Evolutionary conservation across 2,113 vertebrate species (phyloP).

Genomic region (Copsychus sechellarum): DNA sequence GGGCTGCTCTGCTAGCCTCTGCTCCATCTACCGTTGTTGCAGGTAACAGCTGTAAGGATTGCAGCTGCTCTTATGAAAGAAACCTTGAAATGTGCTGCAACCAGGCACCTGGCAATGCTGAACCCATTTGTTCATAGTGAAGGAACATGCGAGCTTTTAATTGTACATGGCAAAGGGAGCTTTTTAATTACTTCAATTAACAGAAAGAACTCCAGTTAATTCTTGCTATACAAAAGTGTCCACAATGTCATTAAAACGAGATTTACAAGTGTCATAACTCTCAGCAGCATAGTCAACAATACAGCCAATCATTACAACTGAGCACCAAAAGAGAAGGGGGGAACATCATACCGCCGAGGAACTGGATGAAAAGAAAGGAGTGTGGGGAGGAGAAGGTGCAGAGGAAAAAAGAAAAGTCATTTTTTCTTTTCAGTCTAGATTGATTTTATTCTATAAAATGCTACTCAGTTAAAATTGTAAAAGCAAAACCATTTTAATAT

Average conservation of each 20-base stretch:
- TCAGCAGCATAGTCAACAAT: slow-evolving; percentile 61
- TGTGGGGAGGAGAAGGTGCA: neutral
- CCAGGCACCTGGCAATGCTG: neutral
- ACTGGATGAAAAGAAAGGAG: neutral
- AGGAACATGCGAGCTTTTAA: slow-evolving; percentile 60
- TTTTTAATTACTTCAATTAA: slow-evolving; percentile 74
- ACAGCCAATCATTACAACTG: slow-evolving; percentile 68
- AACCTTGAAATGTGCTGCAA: neutral
- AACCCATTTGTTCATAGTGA: slow-evolving; percentile 31
- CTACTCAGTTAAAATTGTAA: slow-evolving; percentile 74
- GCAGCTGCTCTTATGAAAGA: neutral
- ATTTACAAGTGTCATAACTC: slow-evolving; percentile 72
- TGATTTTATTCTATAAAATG: slow-evolving; percentile 82
- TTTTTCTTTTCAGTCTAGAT: slow-evolving; percentile 72
- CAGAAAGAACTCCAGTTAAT: slow-evolving; percentile 70
- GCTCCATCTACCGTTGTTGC: neutral
- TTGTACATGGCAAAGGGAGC: slow-evolving; percentile 67
- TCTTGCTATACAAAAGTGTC: slow-evolving; percentile 70
- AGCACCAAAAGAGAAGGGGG: slow-evolving; percentile 48
- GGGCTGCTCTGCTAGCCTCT: neutral
- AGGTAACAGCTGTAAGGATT: neutral
- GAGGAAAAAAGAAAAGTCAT: slow-evolving; percentile 61
- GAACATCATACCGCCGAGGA: neutral
- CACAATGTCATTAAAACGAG: slow-evolving; percentile 68
- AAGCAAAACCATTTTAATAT: slow-evolving; percentile 73